phyloP scores from a whole-genome alignment of 2,888 invertebrate genomes.

The Myopa tessellatipennis region DNA sequence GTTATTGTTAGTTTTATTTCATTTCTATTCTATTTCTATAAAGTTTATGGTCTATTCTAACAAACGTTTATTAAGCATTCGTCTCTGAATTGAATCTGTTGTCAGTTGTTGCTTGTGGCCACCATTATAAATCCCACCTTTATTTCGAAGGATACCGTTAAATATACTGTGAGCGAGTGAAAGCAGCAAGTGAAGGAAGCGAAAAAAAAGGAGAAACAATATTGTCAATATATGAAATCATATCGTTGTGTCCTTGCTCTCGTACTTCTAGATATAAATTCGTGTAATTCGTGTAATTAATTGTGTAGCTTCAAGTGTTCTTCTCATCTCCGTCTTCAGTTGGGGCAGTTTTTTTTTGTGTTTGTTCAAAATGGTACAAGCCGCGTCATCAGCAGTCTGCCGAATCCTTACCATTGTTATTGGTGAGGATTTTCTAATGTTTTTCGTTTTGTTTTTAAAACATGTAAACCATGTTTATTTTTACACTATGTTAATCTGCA shows the following conservation, averaged over 20 bases:
- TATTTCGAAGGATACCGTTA: too few relatives aligned
- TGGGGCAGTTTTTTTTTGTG: not conserved
- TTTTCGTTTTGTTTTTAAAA: too few relatives aligned
- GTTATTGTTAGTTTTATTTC: conserved; percentile 35
- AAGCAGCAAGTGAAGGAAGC: not conserved
- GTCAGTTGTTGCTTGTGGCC: not conserved
- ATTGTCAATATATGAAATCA: too few relatives aligned
- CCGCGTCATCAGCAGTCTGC: not conserved
- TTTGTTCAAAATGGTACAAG: not conserved
- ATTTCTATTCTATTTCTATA: conserved; percentile 9
- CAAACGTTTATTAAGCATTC: not conserved
- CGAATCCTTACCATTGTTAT: not conserved
- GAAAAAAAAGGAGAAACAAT: not conserved
- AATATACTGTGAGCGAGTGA: not conserved
- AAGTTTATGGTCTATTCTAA: not conserved
- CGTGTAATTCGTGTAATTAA: too few relatives aligned
- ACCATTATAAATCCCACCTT: too few relatives aligned
- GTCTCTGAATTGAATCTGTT: not conserved
- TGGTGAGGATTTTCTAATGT: not conserved
- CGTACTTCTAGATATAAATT: too few relatives aligned
- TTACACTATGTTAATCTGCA: too few relatives aligned
- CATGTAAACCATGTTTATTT: too few relatives aligned
- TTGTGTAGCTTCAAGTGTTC: too few relatives aligned
- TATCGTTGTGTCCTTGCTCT: too few relatives aligned
- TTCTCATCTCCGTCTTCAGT: not conserved